phyloP scores from a whole-genome alignment of 2,888 invertebrate species.

The Lepetodrilus schrolli region DNA sequence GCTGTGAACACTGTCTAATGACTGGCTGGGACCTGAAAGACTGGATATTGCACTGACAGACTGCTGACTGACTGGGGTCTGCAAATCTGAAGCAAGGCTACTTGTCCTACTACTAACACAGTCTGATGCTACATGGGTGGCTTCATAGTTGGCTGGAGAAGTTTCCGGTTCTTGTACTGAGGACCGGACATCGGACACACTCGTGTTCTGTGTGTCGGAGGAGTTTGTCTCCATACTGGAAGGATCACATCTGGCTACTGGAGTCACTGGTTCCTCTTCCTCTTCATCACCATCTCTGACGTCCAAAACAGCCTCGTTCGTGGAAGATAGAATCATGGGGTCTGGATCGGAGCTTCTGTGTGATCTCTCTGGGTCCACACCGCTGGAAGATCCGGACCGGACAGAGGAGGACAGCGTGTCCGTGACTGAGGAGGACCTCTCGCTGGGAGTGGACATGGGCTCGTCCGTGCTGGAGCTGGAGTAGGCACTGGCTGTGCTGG shows the following conservation, averaged over 20 bases:
- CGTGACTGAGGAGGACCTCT: conserved; percentile 7
- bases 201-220: background rate
- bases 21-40: conserved; percentile 25
- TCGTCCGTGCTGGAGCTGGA: conserved; percentile 29
- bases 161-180: background rate
- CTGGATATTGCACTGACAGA: conserved; percentile 22
- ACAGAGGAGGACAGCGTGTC: conserved; percentile 14
- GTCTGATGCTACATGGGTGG: background rate
- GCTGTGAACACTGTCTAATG: conserved; percentile 21
- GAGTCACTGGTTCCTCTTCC: background rate
- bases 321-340: background rate
- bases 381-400: conserved; percentile 12
- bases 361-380: background rate
- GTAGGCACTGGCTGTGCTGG: conserved; percentile 24
- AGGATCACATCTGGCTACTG: background rate
- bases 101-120: background rate
- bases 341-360: conserved; percentile 4
- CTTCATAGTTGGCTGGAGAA: background rate
- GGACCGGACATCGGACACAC: too few species aligned
- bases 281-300: background rate
- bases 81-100: background rate
- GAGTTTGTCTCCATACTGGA: background rate
- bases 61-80: background rate
- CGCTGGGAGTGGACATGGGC: conserved; percentile 5
- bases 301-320: background rate